A percentile compares a stretch with the other conserved stretches of the same genome.
phyloP scores from a whole-genome alignment of 2,113 vertebrate genomes.

The Coptodon bakossiorum region DNA sequence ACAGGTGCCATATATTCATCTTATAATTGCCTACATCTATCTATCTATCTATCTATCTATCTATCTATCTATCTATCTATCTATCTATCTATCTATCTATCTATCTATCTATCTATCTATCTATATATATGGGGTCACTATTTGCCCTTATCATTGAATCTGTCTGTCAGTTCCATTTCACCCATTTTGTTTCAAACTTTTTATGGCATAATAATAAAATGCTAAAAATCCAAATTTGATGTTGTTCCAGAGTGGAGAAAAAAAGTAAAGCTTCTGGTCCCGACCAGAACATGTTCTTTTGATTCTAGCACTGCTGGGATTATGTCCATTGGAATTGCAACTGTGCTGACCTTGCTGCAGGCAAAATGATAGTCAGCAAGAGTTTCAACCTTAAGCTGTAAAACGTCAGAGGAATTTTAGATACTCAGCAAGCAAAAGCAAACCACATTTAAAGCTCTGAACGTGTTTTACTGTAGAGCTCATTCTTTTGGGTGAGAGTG shows the following conservation, averaged over 20 bases:
- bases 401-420: neutral
- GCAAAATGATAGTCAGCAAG: neutral
- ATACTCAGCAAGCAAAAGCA: neutral
- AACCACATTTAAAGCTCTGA: neutral
- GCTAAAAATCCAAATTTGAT: neutral
- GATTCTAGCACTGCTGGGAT: neutral
- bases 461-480: neutral
- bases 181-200: neutral
- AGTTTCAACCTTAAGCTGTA: neutral
- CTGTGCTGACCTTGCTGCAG: neutral
- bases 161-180: neutral
- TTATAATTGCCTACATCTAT: neutral
- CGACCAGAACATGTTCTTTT: neutral
- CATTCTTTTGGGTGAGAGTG: neutral
- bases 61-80: too few species aligned
- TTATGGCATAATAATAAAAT: neutral
- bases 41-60: too few species aligned
- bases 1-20: neutral
- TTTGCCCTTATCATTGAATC: neutral
- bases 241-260: neutral
- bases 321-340: neutral
- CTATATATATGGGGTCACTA: neutral
- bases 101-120: too few species aligned
- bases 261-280: neutral
- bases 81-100: too few species aligned